A percentile compares a stretch with the other conserved stretches of the same genome.
Conservation (phyloP, 2,113 vertebrate genomes). For the Hippocampus guttulatus region DNA sequence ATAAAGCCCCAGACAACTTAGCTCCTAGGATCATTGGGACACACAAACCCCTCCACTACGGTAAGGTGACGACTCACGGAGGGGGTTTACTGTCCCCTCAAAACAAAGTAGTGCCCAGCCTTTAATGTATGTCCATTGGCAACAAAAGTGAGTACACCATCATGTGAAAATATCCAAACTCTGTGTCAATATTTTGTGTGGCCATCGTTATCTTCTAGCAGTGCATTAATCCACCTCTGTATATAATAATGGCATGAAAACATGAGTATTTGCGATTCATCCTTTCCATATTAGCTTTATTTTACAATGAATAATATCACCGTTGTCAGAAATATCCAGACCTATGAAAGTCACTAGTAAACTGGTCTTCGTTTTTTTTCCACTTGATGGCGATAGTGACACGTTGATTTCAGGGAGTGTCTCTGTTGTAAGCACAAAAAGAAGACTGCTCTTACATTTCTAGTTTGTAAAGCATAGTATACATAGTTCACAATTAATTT, state of each 20-base stretch:
- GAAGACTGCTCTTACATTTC: slow-evolving; percentile 12
- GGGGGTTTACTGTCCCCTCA: no score
- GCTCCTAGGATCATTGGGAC: no score
- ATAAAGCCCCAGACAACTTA: no score
- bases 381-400: slow-evolving; percentile 46
- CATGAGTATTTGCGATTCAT: not conserved
- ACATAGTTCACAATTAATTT: not conserved
- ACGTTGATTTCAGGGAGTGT: slow-evolving; percentile 13
- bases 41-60: no score
- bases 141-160: no score
- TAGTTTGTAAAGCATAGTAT: not conserved
- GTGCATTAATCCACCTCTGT: not conserved
- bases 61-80: no score
- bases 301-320: not conserved
- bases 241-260: not conserved
- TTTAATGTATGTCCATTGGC: no score
- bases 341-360: not conserved
- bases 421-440: slow-evolving; percentile 2
- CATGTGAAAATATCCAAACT: no score
- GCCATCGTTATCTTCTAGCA: no score
- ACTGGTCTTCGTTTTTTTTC: not conserved
- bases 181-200: no score
- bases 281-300: not conserved
- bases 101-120: no score
- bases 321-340: not conserved